A percentile compares a stretch with the other conserved stretches of the same genome.
These are phyloP conservation scores for Phalacrocorax carbo DNA, from an alignment of 2,113 vertebrate genomes.

Conservation along the genomic window DNA sequence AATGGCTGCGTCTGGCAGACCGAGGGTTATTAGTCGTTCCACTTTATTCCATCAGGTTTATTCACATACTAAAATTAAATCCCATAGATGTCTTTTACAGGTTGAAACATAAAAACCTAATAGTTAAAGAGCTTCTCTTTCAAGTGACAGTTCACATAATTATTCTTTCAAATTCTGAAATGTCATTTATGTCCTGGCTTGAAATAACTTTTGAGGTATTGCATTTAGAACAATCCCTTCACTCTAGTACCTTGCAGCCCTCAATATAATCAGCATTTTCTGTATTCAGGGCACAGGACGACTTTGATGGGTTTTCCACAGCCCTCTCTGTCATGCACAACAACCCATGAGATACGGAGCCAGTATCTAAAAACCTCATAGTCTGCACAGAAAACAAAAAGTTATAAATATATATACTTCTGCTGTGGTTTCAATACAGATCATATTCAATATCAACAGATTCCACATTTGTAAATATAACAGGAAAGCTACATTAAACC, in stretches of 20 bases:
- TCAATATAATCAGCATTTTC: background rate
- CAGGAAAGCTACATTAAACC: background rate
- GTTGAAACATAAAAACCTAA: background rate
- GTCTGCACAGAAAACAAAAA: background rate
- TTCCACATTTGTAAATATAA: background rate
- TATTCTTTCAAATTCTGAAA: slow-evolving; percentile 23
- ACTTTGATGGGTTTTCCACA: background rate
- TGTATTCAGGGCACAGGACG: background rate
- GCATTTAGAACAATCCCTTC: background rate
- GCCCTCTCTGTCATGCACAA: fast-evolving
- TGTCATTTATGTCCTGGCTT: background rate
- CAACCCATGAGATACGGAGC: fast-evolving
- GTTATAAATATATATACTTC: background rate
- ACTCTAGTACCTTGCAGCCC: background rate
- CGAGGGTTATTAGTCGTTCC: background rate
- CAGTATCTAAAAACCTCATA: background rate
- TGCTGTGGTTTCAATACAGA: background rate
- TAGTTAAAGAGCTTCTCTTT: background rate
- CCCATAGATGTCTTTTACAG: background rate
- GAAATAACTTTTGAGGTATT: background rate
- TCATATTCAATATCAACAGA: background rate
- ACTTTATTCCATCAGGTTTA: background rate
- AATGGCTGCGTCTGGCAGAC: background rate
- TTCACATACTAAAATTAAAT: background rate
- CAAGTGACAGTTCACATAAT: background rate